A percentile compares a stretch with the other conserved stretches of the same genome.
Conservation (phyloP, 2,113 vertebrate species). For the Platycercus adscitus region DNA sequence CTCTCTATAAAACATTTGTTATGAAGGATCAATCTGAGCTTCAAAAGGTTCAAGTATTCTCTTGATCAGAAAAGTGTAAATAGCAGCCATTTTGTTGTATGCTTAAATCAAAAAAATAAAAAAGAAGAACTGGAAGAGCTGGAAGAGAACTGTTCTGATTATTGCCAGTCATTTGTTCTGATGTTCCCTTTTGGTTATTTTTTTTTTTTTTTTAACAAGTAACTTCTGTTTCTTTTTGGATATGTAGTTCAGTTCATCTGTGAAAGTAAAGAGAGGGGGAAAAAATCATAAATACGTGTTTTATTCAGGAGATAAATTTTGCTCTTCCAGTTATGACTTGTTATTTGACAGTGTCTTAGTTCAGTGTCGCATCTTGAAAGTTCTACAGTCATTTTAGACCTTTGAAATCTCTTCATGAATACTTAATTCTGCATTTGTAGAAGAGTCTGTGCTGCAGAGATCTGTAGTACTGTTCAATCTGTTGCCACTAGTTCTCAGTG, state of each 20-base stretch:
- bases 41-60: neutral
- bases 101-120: neutral
- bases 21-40: neutral
- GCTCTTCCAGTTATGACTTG: slow-evolving; percentile 13
- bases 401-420: slow-evolving; percentile 59
- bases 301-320: slow-evolving; percentile 11
- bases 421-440: slow-evolving; percentile 57
- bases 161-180: neutral
- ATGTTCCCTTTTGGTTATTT: neutral
- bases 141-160: neutral
- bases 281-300: neutral
- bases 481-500: slow-evolving; percentile 17
- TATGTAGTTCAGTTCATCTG: neutral
- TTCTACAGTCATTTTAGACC: slow-evolving; percentile 50
- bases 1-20: neutral
- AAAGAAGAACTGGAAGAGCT: neutral
- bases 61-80: slow-evolving; percentile 5
- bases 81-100: slow-evolving; percentile 17
- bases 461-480: slow-evolving; percentile 28
- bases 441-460: slow-evolving; percentile 33
- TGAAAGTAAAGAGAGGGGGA: neutral
- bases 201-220: neutral
- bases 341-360: slow-evolving; percentile 41
- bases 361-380: slow-evolving; percentile 45
- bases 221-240: neutral